phyloP scores from a whole-genome alignment of 2,113 vertebrate species.

The Physeter macrocephalus region DNA sequence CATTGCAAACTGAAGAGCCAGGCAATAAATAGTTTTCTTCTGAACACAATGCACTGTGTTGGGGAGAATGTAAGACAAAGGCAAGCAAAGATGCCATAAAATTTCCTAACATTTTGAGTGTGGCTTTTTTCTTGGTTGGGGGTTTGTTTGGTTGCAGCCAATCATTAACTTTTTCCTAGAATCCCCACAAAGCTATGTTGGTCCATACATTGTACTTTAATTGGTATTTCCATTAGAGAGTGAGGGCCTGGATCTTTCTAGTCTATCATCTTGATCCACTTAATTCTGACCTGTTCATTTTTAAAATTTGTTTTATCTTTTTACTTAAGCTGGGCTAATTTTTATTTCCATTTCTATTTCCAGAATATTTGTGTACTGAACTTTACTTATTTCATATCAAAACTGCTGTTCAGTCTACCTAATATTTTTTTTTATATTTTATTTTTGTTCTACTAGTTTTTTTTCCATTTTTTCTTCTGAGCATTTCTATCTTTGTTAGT shows the following conservation, averaged over 20 bases:
- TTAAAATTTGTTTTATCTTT: neutral
- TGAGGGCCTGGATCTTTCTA: neutral
- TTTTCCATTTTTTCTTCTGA: neutral
- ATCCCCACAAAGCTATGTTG: neutral
- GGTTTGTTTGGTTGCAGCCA: neutral
- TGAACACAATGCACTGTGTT: neutral
- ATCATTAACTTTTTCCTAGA: neutral
- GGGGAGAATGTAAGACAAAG: neutral
- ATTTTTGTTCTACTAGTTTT: neutral
- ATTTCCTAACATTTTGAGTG: neutral
- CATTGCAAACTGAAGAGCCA: neutral
- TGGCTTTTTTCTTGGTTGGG: neutral
- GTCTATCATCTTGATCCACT: neutral
- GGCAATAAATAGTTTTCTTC: neutral
- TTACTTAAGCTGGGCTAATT: neutral
- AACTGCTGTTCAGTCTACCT: neutral
- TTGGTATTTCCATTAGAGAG: neutral
- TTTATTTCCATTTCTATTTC: neutral
- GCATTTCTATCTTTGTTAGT: neutral
- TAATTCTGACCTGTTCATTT: neutral
- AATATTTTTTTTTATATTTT: neutral
- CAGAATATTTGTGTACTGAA: neutral
- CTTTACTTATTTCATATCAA: neutral
- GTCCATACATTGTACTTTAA: neutral
- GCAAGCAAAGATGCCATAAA: neutral